phyloP scores from a whole-genome alignment of 2,113 vertebrate species.

The Corythaeola cristata region DNA sequence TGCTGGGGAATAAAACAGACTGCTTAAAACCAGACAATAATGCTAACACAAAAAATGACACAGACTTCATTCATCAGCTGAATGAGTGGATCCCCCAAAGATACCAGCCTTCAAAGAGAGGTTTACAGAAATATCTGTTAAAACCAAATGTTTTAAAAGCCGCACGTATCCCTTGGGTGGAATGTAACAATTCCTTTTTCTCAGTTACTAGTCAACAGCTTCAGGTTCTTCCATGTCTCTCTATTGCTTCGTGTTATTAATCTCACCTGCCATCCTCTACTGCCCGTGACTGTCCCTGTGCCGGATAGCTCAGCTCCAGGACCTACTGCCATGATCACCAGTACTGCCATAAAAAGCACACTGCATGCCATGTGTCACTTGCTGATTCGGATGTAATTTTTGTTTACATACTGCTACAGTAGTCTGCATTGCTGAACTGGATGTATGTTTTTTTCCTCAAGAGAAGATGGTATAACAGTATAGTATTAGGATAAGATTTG shows the following conservation, averaged over 20 bases:
- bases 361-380: not conserved
- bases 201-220: not conserved
- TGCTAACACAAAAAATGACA: not conserved
- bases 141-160: not conserved
- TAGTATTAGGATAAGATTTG: not conserved
- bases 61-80: not conserved
- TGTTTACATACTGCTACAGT: not conserved
- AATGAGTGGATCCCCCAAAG: not conserved
- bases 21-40: not conserved
- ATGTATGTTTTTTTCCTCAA: not conserved
- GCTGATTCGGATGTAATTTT: not conserved
- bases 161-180: not conserved
- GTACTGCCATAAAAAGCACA: not conserved
- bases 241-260: not conserved
- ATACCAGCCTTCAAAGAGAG: not conserved
- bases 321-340: not conserved
- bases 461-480: not conserved
- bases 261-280: not conserved
- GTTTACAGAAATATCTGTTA: not conserved
- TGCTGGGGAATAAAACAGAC: not conserved
- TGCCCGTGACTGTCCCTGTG: not conserved
- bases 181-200: not conserved
- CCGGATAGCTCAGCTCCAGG: not conserved
- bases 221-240: not conserved
- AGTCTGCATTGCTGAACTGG: not conserved